These are phyloP conservation scores for Charina bottae DNA, from an alignment of 2,113 vertebrate species.

Conservation along the genomic window DNA sequence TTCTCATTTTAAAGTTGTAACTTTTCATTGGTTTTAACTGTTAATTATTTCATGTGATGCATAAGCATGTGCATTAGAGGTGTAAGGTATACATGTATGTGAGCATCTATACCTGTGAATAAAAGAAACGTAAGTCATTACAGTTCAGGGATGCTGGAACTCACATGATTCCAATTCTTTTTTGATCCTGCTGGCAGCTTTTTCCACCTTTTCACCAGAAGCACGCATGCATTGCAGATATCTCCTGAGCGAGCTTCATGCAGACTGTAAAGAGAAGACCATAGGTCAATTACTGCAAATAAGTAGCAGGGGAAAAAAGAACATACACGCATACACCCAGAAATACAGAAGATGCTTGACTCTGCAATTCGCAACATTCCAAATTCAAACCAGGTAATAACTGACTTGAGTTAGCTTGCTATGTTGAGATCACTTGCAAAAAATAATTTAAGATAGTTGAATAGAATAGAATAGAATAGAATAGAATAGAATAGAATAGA, in stretches of 20 bases:
- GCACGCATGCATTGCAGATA: constrained; percentile 98
- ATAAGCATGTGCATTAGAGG: not conserved
- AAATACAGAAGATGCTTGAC: not conserved
- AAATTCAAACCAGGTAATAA: not conserved
- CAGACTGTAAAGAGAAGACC: constrained; percentile 76
- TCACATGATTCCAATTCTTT: constrained; percentile 99
- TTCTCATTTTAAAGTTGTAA: not conserved
- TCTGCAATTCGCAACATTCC: not conserved
- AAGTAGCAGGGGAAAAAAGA: not conserved
- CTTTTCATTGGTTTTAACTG: not conserved
- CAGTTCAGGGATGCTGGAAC: constrained; percentile 40
- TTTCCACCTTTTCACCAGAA: constrained; percentile 98
- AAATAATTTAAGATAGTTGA: not conserved
- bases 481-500: not conserved
- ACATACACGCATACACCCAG: no score
- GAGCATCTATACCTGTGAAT: not conserved
- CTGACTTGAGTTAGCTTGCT: not conserved
- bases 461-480: not conserved
- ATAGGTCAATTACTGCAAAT: not conserved
- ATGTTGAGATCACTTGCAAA: not conserved
- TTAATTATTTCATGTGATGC: not conserved
- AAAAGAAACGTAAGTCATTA: not conserved
- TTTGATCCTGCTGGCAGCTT: constrained; percentile 96
- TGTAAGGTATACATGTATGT: not conserved
- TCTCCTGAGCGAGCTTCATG: constrained; percentile 94